These are phyloP conservation scores for Hylia prasina DNA, from an alignment of 2,113 vertebrate genomes.

Conservation along the genomic window DNA sequence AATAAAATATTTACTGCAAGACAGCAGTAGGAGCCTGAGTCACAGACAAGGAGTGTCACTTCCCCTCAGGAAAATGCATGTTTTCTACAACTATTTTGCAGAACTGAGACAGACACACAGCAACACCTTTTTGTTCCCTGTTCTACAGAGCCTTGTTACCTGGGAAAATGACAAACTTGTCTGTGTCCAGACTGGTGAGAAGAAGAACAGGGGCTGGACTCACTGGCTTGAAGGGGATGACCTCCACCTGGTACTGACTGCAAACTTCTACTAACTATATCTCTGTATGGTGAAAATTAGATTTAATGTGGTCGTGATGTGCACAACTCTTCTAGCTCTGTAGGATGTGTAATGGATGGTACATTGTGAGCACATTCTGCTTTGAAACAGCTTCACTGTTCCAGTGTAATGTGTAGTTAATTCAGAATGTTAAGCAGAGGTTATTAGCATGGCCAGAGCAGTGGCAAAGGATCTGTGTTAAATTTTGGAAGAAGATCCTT, in stretches of 20 bases:
- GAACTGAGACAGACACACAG: neutral
- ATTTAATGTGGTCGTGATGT: neutral
- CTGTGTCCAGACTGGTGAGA: slow-evolving; percentile 86
- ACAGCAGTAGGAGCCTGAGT: neutral
- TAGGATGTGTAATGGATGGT: neutral
- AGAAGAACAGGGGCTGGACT: slow-evolving; percentile 84
- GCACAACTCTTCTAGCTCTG: neutral
- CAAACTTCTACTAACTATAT: neutral
- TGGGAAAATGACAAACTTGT: slow-evolving; percentile 83
- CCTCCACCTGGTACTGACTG: slow-evolving; percentile 79
- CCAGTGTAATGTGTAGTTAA: neutral
- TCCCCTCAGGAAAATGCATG: neutral
- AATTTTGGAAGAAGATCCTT: neutral
- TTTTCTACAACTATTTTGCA: neutral
- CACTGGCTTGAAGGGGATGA: slow-evolving; percentile 86
- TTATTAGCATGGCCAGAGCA: neutral
- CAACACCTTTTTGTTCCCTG: neutral
- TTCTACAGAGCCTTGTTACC: slow-evolving; percentile 75
- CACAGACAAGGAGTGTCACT: neutral
- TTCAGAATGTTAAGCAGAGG: neutral
- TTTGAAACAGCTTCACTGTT: neutral
- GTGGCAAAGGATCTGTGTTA: neutral
- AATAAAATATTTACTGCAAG: neutral
- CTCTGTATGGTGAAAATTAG: neutral
- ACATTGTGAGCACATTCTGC: neutral